Evolutionary conservation across 2,797 vertebrate genomes (phyloP), one percentile per base, ranked within the genome.

Genomic region (Psittacula echo): DNA sequence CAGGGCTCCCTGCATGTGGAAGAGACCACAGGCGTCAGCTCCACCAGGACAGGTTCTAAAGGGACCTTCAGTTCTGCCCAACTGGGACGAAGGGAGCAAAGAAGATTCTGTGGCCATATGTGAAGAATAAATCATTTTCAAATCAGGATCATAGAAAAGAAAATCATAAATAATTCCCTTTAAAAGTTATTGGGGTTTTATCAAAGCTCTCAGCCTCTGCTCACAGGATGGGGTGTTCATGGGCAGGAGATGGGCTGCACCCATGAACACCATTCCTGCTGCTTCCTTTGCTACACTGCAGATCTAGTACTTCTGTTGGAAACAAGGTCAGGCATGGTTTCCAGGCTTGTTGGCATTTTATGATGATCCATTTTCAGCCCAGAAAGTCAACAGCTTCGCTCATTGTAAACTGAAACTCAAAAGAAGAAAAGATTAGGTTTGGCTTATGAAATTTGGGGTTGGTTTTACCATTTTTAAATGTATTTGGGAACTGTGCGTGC

Each of bases 381-480:
- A 20, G 45, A 66, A 78, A 51, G 70, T 45, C 0, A 0, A 34
- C 8, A 11, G 2, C 32, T 86, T 72, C 0, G 22, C 71, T 53
- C 19, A 21, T 39, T 74, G 58, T 47, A 80, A 94, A 84, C 32
- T 61, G 79, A 85, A 85, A 80, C 64, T 90, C 47, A 11, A 5
- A 50, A 61, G 32, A 48, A 29, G 56, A 65, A 1, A 60, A 22
- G 39, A 53, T 48, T n/a, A 45, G 11, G 50, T 89, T 89, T 87
- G 87, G 85, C 78, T 96, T 76, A 82, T 70, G 91, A 95, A 93
- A 87, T 93, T 95, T 95, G 94, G 94, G 91, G 1, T 80, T 85
- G 89, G 82, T 90, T 94, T 96, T 87, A 45, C 95, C 91, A 91
- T 94, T 94, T 95, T 86, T 93, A 71, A 94, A 71, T 9, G 12